These are phyloP conservation scores for Pseudochirops corinnae DNA, from an alignment of 2,797 vertebrate genomes.

Conservation along the genomic window DNA sequence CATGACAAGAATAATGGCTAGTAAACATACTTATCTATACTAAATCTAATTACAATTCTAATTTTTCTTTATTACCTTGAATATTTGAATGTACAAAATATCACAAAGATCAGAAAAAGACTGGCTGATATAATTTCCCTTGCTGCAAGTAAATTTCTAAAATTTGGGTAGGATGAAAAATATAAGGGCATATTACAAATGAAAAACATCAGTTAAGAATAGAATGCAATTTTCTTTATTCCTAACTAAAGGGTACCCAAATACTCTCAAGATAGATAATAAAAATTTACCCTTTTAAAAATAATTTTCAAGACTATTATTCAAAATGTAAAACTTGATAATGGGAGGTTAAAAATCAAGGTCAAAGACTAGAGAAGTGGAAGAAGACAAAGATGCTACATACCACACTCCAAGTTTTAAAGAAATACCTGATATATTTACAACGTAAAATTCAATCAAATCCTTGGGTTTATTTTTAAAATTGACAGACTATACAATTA, in stretches of 20 bases:
- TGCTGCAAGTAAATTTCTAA: background rate
- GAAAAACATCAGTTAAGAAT: background rate
- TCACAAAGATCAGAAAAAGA: background rate
- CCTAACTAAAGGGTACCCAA: background rate
- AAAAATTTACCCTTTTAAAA: background rate
- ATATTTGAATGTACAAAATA: background rate
- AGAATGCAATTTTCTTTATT: background rate
- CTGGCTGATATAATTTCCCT: background rate
- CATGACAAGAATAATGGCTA: background rate
- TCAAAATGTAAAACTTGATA: background rate
- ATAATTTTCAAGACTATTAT: background rate
- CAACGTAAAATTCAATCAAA: conserved; percentile 11
- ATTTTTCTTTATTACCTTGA: background rate
- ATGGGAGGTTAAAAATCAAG: background rate
- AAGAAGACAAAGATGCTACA: background rate
- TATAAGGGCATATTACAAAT: background rate
- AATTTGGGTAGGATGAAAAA: background rate
- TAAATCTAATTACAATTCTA: background rate
- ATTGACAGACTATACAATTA: conserved; percentile 32
- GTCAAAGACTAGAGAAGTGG: background rate
- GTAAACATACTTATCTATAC: too few species aligned
- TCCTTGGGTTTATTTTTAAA: conserved; percentile 2
- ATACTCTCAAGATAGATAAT: background rate
- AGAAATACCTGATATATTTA: background rate
- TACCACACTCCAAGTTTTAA: background rate